Base-by-base conservation (phyloP, 2,113 vertebrate genomes). In the Dasyornis broadbenti region DNA sequence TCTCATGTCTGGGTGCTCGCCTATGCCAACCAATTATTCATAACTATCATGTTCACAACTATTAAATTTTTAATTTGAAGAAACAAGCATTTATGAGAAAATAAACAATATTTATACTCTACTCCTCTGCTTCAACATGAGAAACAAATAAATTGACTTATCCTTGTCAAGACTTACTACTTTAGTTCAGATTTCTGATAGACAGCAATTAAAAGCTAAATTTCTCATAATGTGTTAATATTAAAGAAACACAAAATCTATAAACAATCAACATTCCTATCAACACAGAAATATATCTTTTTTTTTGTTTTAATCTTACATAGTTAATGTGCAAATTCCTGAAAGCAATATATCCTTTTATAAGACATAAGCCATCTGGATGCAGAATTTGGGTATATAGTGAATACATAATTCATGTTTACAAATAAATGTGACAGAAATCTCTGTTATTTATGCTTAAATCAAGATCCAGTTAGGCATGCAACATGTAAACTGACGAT, bases 401-500 rank as follows among this genome's bases (percentile, higher is more conserved):
- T 54, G 22, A 92, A 87, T 49, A 60, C 22, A 56, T 66, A 89
- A 89, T 44, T 82, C 76, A 71, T 73, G 76, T 86, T 94, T 92
- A 91, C 65, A 89, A 94, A 92, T 47, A 95, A 94, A 93, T 64
- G 42, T 7, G 4, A 82, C 66, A 92, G 33, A 90, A 63, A 83
- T 70, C 81, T 91, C 80, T 79, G 50, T 69, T 76, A 82, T 59
- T 94, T 87, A 82, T 60, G 70, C 54, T 90, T 69, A 94, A 94
- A 82, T 95, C 86, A 93, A 71, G 79, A 90, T 65, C 89, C 80
- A 77, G 57, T 92, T 63, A 92, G 77, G 83, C 60, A 79, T 57
- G 66, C 64, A 94, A 90, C 82, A 90, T 49, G 66, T 68, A 71
- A 73, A 76, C 73, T 93, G 86, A 95, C 78, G 92, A 95, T 89